Conservation (phyloP, 1,140 invertebrate species). For the Drosophila serrata region DNA sequence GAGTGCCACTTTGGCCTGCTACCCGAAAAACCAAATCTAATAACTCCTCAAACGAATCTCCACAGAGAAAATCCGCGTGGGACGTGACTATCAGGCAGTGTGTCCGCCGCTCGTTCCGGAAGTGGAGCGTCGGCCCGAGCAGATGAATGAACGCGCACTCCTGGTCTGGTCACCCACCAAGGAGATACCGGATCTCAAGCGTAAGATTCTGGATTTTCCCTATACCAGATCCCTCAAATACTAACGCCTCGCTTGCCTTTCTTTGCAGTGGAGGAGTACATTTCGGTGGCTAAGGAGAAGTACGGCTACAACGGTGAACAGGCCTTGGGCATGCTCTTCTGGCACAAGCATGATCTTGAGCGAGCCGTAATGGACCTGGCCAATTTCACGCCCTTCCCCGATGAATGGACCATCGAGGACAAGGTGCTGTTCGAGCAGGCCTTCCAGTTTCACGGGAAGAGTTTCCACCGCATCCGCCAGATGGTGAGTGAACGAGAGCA, state of each 20-base stretch:
- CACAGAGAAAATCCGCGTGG: conserved; percentile 95
- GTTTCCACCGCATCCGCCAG: conserved; percentile 98
- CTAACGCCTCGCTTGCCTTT: not conserved
- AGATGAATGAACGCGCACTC: conserved; percentile 93
- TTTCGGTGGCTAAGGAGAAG: conserved; percentile 97
- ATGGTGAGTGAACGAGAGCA: conserved; percentile 90
- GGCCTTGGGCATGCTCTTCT: conserved; percentile 98
- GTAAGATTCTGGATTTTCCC: conserved; percentile 87
- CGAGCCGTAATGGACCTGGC: conserved; percentile 96
- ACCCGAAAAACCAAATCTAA: not conserved
- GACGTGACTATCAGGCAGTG: conserved; percentile 96
- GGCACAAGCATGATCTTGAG: conserved; percentile 98
- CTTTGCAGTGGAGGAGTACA: conserved; percentile 95
- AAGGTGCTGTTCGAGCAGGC: conserved; percentile 99
- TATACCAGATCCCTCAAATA: not conserved
- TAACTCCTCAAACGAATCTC: not conserved
- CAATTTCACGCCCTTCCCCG: conserved; percentile 98
- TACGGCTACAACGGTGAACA: conserved; percentile 99
- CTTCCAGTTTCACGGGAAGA: conserved; percentile 99
- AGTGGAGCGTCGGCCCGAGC: conserved; percentile 87
- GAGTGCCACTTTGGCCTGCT: not conserved
- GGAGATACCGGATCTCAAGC: conserved; percentile 93
- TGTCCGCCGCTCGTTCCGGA: conserved; percentile 92
- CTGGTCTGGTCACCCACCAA: conserved; percentile 97
- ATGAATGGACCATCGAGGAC: conserved; percentile 99